Evolutionary conservation across 30 jellyfish, hydroid and myxozoan species (phyloP), one percentile per base, ranked within the genome.

Genomic region (Aurelia aurita complex sp. Pacific): DNA sequence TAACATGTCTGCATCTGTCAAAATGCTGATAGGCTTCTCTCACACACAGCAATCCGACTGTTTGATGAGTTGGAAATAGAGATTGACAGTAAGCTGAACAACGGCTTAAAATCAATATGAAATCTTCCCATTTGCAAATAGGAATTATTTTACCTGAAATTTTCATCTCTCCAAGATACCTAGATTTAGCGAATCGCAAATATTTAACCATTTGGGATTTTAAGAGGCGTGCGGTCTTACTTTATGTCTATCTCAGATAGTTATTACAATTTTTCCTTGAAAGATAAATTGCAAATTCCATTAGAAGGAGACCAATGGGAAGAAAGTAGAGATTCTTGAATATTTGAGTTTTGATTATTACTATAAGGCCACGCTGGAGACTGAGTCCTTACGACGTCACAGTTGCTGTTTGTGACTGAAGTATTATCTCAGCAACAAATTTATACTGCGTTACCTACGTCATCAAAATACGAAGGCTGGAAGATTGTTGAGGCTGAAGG

Each of bases 1-100:
- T 90, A 87, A 87, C 82, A 75, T 87, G 96, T 87, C 96, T 79
- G 68, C 83, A 79, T 69, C 86, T 87, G 96, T 69, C 91, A 78
- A 87, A 14, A 59, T 64, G 32, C 34, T 65, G 96, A 87, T 79
- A 74, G 90, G 73, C 79, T 85, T 69, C 67, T 76, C 71, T 78
- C 81, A 77, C 55, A 40, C 91, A 87, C 81, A 15, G 82, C 91
- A 57, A 62, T 79, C 96, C 79, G 52, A 64, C 93, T 84, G 93
- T 84, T 84, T 84, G 86, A 73, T 70, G 64, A 73, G 93, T 50
- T 77, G 74, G 76, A 65, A 32, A 73, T 54, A 74, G 82, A 73
- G 93, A 84, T 73, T 65, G 88, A 66, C 79, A 14, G 52, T 38
- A 79, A 61, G 67, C 89, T 66, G 55, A 10, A 79, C 34, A 73